Conservation (phyloP, 2,113 vertebrate genomes). For the Zosterops pallidus region DNA sequence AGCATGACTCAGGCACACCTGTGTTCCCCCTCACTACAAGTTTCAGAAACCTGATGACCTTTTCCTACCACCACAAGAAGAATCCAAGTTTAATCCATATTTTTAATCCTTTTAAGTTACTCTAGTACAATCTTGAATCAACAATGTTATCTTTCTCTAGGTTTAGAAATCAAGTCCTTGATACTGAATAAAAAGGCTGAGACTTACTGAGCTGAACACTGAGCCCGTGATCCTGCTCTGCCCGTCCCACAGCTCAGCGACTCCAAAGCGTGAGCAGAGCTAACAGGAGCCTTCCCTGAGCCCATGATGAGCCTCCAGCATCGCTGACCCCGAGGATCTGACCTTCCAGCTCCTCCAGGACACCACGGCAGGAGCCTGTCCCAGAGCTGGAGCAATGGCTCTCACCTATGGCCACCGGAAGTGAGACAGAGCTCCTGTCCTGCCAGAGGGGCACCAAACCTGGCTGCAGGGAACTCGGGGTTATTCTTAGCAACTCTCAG, state of each 20-base stretch:
- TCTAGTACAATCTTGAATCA: not conserved
- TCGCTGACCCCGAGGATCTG: not conserved
- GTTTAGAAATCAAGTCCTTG: conserved; percentile 28
- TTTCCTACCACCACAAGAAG: not conserved
- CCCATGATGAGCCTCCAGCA: conserved; percentile 21
- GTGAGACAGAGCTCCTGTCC: not conserved
- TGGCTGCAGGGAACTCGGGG: conserved; percentile 55
- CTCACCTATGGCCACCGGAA: conserved; percentile 42
- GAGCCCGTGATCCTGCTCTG: conserved; percentile 45
- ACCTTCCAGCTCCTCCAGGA: conserved; percentile 17
- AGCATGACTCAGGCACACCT: not conserved
- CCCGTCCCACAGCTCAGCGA: conserved; percentile 32
- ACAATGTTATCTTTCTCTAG: not conserved
- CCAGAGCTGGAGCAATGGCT: not conserved
- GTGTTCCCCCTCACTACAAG: not conserved
- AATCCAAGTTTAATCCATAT: not conserved
- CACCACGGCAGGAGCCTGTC: not conserved
- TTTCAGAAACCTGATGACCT: not conserved
- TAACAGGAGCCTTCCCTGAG: conserved; percentile 37
- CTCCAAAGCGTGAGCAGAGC: conserved; percentile 12
- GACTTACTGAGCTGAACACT: conserved; percentile 65
- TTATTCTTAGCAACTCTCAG: conserved; percentile 82
- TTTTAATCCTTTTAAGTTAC: not conserved
- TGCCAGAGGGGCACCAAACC: conserved; percentile 59
- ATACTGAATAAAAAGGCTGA: conserved; percentile 26